Evolutionary conservation across 2,888 invertebrate species (phyloP).

Genomic region (Acleris cristana): DNA sequence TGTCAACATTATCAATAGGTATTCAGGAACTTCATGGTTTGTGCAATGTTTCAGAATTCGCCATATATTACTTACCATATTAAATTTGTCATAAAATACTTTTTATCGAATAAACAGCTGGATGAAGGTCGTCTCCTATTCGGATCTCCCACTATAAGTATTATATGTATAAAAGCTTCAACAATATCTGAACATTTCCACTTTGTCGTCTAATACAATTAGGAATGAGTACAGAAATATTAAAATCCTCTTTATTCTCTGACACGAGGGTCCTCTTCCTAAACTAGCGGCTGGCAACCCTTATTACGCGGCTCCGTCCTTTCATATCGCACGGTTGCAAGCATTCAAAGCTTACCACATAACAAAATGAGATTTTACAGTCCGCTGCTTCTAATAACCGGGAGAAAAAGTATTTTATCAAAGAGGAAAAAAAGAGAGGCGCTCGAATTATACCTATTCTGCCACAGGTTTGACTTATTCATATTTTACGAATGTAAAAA

Average conservation of each 20-base stretch:
- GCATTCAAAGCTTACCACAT: slow-evolving; percentile 19
- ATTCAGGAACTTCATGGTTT: no score
- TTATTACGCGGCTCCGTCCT: slow-evolving; percentile 21
- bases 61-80: no score
- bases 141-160: no score
- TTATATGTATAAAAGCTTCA: no score
- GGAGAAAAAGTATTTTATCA: slow-evolving; percentile 27
- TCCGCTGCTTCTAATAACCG: slow-evolving; percentile 30
- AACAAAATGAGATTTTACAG: slow-evolving; percentile 35
- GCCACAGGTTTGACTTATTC: not conserved
- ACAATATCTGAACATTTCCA: no score
- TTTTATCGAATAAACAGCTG: no score
- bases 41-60: no score
- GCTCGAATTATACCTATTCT: slow-evolving; percentile 3
- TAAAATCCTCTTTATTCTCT: slow-evolving; percentile 11
- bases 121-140: no score
- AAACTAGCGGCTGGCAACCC: slow-evolving; percentile 20
- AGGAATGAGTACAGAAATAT: not conserved
- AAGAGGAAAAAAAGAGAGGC: slow-evolving; percentile 3
- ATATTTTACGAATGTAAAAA: slow-evolving; percentile 1
- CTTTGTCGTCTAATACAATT: no score
- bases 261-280: not conserved
- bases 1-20: no score
- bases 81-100: no score
- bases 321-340: slow-evolving; percentile 25